Percentiles rank a stretch among this genome's conserved stretches.
phyloP scores from a whole-genome alignment of 1,140 invertebrate species.

The Zaprionus davidi region DNA sequence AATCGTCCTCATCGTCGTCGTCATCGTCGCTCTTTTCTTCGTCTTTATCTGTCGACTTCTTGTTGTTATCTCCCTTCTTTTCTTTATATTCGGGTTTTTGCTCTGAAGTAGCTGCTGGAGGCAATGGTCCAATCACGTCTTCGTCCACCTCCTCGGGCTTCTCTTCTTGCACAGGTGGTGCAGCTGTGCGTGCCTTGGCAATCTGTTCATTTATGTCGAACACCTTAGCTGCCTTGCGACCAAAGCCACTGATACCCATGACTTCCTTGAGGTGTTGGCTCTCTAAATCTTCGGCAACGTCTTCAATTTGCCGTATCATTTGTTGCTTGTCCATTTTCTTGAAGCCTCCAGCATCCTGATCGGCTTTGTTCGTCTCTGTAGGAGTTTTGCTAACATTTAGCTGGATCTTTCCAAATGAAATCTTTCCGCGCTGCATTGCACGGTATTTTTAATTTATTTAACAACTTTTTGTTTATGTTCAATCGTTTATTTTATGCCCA shows the following conservation, averaged over 20 bases:
- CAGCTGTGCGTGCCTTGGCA: conserved; percentile 65
- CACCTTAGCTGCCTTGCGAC: conserved; percentile 91
- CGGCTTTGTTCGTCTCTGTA: conserved; percentile 43
- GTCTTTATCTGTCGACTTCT: conserved; percentile 8
- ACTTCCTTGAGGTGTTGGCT: conserved; percentile 88
- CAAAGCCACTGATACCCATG: conserved; percentile 91
- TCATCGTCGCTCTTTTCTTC: conserved; percentile 17
- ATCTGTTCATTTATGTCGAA: conserved; percentile 88
- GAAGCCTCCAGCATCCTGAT: conserved; percentile 85
- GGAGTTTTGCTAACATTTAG: conserved; percentile 83
- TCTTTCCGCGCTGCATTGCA: conserved; percentile 82
- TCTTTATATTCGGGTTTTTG: conserved; percentile 4
- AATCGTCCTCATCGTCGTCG: conserved; percentile 57
- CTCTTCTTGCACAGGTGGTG: conserved; percentile 36
- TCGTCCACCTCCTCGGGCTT: conserved; percentile 47
- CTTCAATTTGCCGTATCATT: conserved; percentile 86
- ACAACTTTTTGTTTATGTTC: conserved; percentile 18
- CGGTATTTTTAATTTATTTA: neutral
- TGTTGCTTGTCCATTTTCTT: conserved; percentile 86
- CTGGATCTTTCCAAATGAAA: conserved; percentile 87
- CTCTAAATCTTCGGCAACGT: conserved; percentile 89
- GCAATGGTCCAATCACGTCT: conserved; percentile 74
- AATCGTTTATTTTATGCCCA: conserved; percentile 2
- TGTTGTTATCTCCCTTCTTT: conserved; percentile 13
- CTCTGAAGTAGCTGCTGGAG: conserved; percentile 17